These are phyloP conservation scores for Phasia obesa DNA, from an alignment of 2,888 invertebrate species.

Conservation along the genomic window DNA sequence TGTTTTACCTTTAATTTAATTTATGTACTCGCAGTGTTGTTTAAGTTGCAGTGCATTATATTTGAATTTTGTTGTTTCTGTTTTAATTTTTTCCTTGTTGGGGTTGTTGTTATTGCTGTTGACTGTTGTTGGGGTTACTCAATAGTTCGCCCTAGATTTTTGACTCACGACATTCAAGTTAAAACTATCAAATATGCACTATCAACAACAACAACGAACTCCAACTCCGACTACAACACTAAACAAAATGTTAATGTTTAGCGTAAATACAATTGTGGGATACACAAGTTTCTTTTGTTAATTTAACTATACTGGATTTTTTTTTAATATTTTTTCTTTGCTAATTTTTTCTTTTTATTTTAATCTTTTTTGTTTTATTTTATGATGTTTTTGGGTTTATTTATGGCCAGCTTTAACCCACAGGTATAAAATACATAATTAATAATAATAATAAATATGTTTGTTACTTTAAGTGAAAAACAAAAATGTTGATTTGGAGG, in stretches of 20 bases:
- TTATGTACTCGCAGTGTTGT: slow-evolving; percentile 8
- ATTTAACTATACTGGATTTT: slow-evolving; percentile 75
- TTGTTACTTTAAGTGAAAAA: slow-evolving; percentile 7
- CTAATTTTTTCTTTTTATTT: slow-evolving; percentile 19
- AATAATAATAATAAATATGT: slow-evolving; percentile 39
- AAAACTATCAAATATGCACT: slow-evolving; percentile 62
- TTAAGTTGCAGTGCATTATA: slow-evolving; percentile 11
- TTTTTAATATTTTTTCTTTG: slow-evolving; percentile 68
- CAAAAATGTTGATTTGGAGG: slow-evolving; percentile 40
- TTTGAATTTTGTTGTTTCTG: slow-evolving; percentile 25
- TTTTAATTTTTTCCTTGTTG: slow-evolving; percentile 22
- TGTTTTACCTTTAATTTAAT: background rate
- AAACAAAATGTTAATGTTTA: slow-evolving; percentile 19
- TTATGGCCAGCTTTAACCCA: slow-evolving; percentile 60
- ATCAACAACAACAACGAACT: slow-evolving; percentile 47
- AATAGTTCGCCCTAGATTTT: slow-evolving; percentile 70
- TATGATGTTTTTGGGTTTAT: slow-evolving; percentile 39
- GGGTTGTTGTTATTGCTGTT: slow-evolving; percentile 42
- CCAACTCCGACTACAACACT: slow-evolving; percentile 26
- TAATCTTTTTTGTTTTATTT: slow-evolving; percentile 25
- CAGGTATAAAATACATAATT: slow-evolving; percentile 50
- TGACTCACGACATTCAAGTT: slow-evolving; percentile 71
- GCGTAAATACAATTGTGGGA: slow-evolving; percentile 55
- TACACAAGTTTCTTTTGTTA: slow-evolving; percentile 65
- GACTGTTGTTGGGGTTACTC: slow-evolving; percentile 62